A percentile compares a stretch with the other conserved stretches of the same genome.
Conservation (phyloP, 2,888 invertebrate species). For the Tetramorium bicarinatum region DNA sequence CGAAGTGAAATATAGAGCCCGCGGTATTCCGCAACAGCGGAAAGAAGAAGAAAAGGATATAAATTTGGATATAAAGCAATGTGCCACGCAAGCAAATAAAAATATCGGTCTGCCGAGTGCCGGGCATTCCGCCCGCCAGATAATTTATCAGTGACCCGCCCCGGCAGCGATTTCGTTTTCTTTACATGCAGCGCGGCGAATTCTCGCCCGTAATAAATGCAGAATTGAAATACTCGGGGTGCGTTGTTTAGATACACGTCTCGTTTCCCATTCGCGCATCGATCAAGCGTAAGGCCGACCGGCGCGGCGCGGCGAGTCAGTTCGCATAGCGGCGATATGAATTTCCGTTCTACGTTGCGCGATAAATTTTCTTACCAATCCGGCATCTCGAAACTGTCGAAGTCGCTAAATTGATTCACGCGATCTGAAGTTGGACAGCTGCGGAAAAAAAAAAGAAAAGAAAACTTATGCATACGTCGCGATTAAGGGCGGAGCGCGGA, state of each 20-base stretch:
- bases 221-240: slow-evolving; percentile 47
- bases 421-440: slow-evolving; percentile 46
- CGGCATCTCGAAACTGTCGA: slow-evolving; percentile 49
- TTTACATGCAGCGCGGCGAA: slow-evolving; percentile 37
- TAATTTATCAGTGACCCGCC: slow-evolving; percentile 34
- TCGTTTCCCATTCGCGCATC: slow-evolving; percentile 26
- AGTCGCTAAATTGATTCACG: slow-evolving; percentile 55
- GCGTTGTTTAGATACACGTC: slow-evolving; percentile 36
- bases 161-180: slow-evolving; percentile 37
- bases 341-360: slow-evolving; percentile 42
- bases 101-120: slow-evolving; percentile 41
- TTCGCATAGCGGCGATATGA: slow-evolving; percentile 36
- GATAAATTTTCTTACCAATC: slow-evolving; percentile 52
- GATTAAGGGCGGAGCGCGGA: slow-evolving; percentile 46
- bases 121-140: slow-evolving; percentile 21
- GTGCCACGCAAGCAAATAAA: slow-evolving; percentile 48
- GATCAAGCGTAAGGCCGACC: slow-evolving; percentile 34
- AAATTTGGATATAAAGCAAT: slow-evolving; percentile 54
- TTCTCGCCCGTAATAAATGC: slow-evolving; percentile 47
- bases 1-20: slow-evolving; percentile 8
- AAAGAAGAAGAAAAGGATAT: slow-evolving; percentile 16
- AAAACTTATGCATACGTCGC: background rate
- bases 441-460: background rate
- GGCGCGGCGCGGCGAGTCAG: background rate
- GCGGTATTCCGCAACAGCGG: slow-evolving; percentile 5